Base-by-base conservation (phyloP, 2,888 invertebrate genomes). In the Chloroclysta siterata region DNA sequence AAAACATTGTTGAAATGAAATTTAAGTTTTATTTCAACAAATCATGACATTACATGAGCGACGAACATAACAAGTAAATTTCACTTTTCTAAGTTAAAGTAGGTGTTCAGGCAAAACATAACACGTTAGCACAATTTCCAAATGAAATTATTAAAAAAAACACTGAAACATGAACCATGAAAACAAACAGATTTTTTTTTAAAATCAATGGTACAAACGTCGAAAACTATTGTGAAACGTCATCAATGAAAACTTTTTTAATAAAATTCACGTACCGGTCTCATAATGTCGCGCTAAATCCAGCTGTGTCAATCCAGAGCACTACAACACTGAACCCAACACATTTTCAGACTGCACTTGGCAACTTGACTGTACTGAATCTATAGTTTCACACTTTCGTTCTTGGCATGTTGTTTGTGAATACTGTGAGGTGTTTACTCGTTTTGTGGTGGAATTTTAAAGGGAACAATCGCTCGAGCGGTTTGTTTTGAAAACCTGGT, bases 401-500 rank as follows among this genome's bases (percentile, higher is more conserved):
- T 78, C 76, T 75, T 71, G 72, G 73, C 73, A 74, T 74, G 73
- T 82, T 91, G 90, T 91, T 91, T 90, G 84, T 82, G 86, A 87
- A 88, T 86, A 83, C 81, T 81, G 72, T 72, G 74, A 73, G 79
- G 80, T 89, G 89, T 90, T 90, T 90, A 80, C 78, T 86, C 86
- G 87, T 90, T 90, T 87, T 89, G 88, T 87, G 76, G 81, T 85
- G 82, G 81, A 87, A 88, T 89, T 90, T 88, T 84, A 79, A 82
- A 86, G 86, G 77, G 79, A 90, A 91, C 91, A 90, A 92, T 90
- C 79, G 90, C 79, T 74, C 76, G 77, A 70, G 74, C 79, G 82
- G 79, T 81, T 84, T 90, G 90, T 92, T 92, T 87, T 90, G 88
- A 89, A 90, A 92, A 90, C 89, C 84, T 33, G 80, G 54, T 65